Evolutionary conservation across 2,113 vertebrate genomes (phyloP).

Genomic region (Leiothrix lutea): DNA sequence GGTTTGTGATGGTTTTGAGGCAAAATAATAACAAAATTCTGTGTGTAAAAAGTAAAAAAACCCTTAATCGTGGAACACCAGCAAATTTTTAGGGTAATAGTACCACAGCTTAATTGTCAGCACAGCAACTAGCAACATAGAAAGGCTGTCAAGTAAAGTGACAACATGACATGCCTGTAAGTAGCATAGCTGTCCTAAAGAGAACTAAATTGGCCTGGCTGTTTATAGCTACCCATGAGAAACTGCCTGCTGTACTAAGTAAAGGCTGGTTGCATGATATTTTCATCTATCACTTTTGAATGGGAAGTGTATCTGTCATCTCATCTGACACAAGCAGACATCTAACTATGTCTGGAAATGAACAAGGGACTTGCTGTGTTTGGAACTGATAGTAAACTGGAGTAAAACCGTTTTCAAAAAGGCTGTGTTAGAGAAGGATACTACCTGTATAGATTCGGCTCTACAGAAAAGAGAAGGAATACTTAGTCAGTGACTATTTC

Average conservation of each 20-base stretch:
- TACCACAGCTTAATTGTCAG: not conserved
- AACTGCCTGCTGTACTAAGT: not conserved
- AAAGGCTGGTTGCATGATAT: accelerated
- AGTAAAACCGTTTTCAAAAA: not conserved
- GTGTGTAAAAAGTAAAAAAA: not conserved
- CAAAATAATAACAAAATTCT: not conserved
- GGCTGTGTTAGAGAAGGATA: not conserved
- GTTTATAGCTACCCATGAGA: not conserved
- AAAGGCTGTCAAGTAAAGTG: not conserved
- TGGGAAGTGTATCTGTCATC: not conserved
- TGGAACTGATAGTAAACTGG: not conserved
- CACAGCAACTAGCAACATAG: not conserved
- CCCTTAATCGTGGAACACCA: not conserved
- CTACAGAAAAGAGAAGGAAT: not conserved
- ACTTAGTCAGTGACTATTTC: not conserved
- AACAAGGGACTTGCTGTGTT: not conserved
- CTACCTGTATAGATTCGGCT: not conserved
- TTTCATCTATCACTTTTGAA: not conserved
- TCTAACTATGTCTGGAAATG: not conserved
- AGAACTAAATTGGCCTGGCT: not conserved
- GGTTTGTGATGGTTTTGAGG: not conserved
- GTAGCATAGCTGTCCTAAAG: not conserved
- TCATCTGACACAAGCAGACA: not conserved
- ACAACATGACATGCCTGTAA: not conserved
- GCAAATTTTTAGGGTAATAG: not conserved